These are phyloP conservation scores for Drosophila orosa DNA, from an alignment of 1,140 invertebrate species.

Conservation along the genomic window DNA sequence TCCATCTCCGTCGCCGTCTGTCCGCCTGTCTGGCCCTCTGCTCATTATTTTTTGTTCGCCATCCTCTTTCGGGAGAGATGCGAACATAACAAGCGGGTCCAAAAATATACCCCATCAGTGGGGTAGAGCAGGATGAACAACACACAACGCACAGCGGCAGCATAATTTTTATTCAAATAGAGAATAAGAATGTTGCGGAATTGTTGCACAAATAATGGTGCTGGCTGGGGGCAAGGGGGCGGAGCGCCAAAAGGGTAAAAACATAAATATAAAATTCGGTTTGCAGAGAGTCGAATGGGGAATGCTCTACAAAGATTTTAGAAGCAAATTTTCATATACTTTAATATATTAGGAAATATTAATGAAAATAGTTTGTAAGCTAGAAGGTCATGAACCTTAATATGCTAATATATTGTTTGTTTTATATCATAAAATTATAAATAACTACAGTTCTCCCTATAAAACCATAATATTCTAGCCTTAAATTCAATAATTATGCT, in stretches of 20 bases:
- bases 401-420: background rate
- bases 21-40: slow-evolving; percentile 33
- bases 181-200: slow-evolving; percentile 51
- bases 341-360: background rate
- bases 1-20: no score
- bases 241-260: background rate
- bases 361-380: background rate
- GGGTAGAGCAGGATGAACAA: slow-evolving; percentile 46
- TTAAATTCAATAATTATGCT: no score
- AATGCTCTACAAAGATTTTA: slow-evolving; percentile 4
- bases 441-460: background rate
- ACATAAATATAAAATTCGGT: background rate
- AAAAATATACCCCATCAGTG: slow-evolving; percentile 40
- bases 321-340: background rate
- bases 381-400: no score
- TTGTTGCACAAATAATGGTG: slow-evolving; percentile 44
- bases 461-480: background rate
- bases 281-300: background rate
- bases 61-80: slow-evolving; percentile 31
- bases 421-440: background rate
- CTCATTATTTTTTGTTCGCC: slow-evolving; percentile 55
- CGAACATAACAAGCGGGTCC: slow-evolving; percentile 32
- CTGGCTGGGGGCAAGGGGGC: background rate
- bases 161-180: slow-evolving; percentile 72
- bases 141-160: slow-evolving; percentile 39